Percentiles rank a stretch among this genome's conserved stretches.
These are phyloP conservation scores for Pocillopora grandis DNA, from an alignment of 92 coral and sea anemone species.

Conservation along the genomic window DNA sequence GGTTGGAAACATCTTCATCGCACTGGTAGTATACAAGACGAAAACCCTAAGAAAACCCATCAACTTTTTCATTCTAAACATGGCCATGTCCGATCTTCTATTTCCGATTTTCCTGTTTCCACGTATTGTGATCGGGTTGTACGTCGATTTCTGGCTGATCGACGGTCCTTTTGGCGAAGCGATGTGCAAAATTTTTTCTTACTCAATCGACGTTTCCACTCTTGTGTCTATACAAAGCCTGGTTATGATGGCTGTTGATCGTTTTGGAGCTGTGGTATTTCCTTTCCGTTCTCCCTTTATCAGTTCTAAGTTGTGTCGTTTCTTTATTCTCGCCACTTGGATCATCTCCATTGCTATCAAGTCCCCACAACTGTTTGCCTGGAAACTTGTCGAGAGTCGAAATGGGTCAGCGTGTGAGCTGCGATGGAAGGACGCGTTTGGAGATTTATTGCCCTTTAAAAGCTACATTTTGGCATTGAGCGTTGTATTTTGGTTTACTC, in stretches of 20 bases:
- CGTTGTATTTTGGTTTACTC: not conserved
- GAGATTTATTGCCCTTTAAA: not conserved
- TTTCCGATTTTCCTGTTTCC: not conserved
- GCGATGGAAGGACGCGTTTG: constrained; percentile 1
- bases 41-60: constrained; percentile 7
- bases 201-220: not conserved
- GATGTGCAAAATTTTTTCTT: too few relatives aligned
- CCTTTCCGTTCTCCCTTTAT: not conserved
- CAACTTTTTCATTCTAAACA: constrained; percentile 2
- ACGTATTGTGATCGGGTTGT: not conserved
- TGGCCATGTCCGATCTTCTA: constrained; percentile 16
- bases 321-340: too few relatives aligned
- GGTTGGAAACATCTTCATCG: constrained; percentile 9
- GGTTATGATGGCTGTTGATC: not conserved
- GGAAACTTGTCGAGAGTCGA: not conserved
- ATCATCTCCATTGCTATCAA: not conserved
- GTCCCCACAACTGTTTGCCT: not conserved
- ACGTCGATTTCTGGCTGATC: not conserved
- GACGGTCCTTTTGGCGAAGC: not conserved
- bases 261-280: not conserved
- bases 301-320: not conserved
- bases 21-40: constrained; percentile 4
- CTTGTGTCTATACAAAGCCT: not conserved
- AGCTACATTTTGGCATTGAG: not conserved
- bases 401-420: not conserved